Conservation (phyloP, 2,888 invertebrate species). For the Nymphalis c-album region DNA sequence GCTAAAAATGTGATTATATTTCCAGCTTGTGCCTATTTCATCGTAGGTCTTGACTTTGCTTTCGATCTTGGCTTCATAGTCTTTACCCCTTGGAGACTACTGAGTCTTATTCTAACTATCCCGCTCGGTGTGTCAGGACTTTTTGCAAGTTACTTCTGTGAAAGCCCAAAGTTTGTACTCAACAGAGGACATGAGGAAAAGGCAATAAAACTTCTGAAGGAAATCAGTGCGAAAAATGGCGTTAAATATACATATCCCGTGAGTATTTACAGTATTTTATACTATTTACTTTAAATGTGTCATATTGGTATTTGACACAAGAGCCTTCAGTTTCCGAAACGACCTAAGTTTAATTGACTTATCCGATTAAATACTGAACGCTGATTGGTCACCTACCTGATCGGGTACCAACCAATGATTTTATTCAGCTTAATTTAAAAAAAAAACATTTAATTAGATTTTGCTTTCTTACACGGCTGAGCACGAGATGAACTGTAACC, state of each 20-base stretch:
- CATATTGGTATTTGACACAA: no score
- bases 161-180: slow-evolving; percentile 87
- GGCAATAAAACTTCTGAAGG: slow-evolving; percentile 81
- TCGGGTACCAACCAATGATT: no score
- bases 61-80: slow-evolving; percentile 45
- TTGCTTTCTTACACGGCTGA: no score
- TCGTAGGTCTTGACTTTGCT: slow-evolving; percentile 42
- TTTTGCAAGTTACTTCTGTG: slow-evolving; percentile 81
- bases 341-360: no score
- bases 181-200: slow-evolving; percentile 80
- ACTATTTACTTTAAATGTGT: no score
- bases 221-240: slow-evolving; percentile 81
- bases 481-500: no score
- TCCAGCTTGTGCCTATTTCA: slow-evolving; percentile 41
- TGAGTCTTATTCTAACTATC: slow-evolving; percentile 63
- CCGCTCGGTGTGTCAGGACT: slow-evolving; percentile 81
- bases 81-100: slow-evolving; percentile 58
- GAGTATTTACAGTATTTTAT: slow-evolving; percentile 26
- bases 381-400: no score
- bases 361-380: no score
- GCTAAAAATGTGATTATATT: not conserved
- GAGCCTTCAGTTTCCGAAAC: no score
- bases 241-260: slow-evolving; percentile 45
- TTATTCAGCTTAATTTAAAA: no score
- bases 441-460: no score